Percentiles rank a stretch among this genome's conserved stretches.
phyloP scores from a whole-genome alignment of 2,113 vertebrate genomes.

The Bolborhynchus lineola region DNA sequence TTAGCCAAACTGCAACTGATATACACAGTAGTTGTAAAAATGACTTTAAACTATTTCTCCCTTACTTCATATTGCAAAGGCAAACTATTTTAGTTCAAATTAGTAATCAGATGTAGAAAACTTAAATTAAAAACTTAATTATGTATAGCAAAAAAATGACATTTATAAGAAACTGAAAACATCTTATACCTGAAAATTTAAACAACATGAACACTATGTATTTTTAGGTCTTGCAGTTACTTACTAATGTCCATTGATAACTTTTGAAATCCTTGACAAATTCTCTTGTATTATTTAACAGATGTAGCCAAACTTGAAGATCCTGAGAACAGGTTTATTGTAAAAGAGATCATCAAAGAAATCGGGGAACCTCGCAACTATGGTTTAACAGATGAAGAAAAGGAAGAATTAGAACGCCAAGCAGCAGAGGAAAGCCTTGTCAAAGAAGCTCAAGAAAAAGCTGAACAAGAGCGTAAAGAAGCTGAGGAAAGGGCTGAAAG shows the following conservation, averaged over 20 bases:
- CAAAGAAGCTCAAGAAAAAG: constrained; percentile 67
- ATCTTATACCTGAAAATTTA: background rate
- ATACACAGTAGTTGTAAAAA: background rate
- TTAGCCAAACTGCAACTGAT: background rate
- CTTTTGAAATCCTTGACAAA: background rate
- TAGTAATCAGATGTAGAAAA: background rate
- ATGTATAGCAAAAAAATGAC: background rate
- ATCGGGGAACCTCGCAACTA: constrained; percentile 87
- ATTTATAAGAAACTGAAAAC: background rate
- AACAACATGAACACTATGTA: background rate
- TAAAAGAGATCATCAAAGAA: constrained; percentile 77
- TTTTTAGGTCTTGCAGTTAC: background rate
- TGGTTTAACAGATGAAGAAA: constrained; percentile 76
- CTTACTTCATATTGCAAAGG: background rate
- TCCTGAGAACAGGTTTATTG: constrained; percentile 69
- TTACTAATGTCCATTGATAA: background rate
- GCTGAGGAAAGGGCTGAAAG: constrained; percentile 76
- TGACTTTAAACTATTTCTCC: background rate
- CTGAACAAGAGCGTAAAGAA: constrained; percentile 69
- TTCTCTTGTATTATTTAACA: constrained; percentile 47
- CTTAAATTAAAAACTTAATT: background rate
- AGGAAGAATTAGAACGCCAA: constrained; percentile 69
- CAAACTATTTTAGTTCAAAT: background rate
- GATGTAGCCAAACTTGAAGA: constrained; percentile 80
- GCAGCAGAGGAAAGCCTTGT: constrained; percentile 70